Conservation (phyloP, 2,888 invertebrate species). For the Nomada goodeniana region DNA sequence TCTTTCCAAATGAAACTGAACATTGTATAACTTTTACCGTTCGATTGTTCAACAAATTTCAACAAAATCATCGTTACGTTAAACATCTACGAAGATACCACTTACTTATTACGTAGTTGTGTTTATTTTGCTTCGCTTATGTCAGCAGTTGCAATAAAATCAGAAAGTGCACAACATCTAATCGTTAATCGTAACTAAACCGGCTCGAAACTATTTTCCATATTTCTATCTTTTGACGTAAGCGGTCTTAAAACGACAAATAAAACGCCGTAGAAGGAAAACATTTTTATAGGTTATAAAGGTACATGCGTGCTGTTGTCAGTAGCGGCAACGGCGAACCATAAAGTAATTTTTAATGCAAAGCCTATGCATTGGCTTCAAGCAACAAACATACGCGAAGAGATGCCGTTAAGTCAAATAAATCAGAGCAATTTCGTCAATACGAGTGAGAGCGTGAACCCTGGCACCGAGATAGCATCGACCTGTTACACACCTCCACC, state of each 20-base stretch:
- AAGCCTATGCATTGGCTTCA: conserved; percentile 56
- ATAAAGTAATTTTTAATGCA: conserved; percentile 42
- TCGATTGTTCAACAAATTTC: neutral
- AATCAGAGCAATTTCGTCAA: conserved; percentile 59
- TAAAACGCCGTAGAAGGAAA: neutral
- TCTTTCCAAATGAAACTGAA: conserved; percentile 20
- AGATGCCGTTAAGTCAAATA: conserved; percentile 73
- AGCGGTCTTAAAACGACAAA: neutral
- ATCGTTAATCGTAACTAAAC: neutral
- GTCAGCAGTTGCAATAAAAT: conserved; percentile 3
- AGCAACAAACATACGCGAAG: conserved; percentile 56
- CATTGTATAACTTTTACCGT: neutral
- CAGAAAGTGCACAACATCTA: neutral
- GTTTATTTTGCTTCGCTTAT: conserved; percentile 29
- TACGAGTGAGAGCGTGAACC: conserved; percentile 66
- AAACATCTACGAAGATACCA: neutral
- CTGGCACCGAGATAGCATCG: conserved; percentile 71
- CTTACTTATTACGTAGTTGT: neutral
- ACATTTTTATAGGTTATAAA: conserved; percentile 54
- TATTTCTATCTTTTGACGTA: conserved; percentile 1
- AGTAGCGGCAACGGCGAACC: conserved; percentile 12
- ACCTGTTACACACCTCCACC: conserved; percentile 78
- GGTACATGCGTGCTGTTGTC: conserved; percentile 41
- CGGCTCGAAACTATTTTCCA: neutral
- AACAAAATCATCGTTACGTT: neutral